These are phyloP conservation scores for Thryonomys swinderianus DNA, from an alignment of 2,113 vertebrate genomes.

Conservation along the genomic window DNA sequence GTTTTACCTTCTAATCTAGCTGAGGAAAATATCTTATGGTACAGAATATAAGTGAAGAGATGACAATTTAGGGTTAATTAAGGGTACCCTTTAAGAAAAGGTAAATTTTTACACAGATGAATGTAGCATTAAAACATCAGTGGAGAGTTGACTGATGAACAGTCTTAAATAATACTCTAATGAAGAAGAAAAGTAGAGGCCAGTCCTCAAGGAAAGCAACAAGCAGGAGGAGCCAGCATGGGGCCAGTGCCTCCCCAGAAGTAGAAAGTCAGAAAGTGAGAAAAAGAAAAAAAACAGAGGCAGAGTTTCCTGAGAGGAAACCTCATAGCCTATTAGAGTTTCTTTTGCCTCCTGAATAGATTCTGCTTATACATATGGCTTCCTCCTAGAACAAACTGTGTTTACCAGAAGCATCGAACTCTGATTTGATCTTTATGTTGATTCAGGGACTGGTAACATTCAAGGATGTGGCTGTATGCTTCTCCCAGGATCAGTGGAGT, in stretches of 20 bases:
- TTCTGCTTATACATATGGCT: neutral
- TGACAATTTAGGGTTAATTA: neutral
- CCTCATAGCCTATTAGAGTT: too few species aligned
- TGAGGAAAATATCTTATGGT: neutral
- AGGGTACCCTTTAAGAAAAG: conserved; percentile 17
- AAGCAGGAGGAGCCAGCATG: neutral
- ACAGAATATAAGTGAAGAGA: neutral
- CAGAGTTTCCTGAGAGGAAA: neutral
- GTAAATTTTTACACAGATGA: neutral
- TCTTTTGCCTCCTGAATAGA: neutral
- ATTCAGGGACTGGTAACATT: conserved; percentile 81
- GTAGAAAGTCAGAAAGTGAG: neutral
- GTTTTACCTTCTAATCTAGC: neutral
- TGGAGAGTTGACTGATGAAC: neutral
- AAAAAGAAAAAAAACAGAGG: accelerated
- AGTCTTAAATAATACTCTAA: neutral
- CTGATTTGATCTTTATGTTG: conserved; percentile 26
- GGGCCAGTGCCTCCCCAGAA: neutral
- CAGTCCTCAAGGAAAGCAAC: neutral
- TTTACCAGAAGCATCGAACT: neutral
- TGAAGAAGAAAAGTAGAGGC: neutral
- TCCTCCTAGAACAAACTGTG: neutral
- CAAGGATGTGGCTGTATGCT: conserved; percentile 78
- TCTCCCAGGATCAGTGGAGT: conserved; percentile 81
- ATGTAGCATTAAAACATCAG: neutral